phyloP scores from a whole-genome alignment of 1,140 invertebrate genomes.

The Epicauta chinensis region DNA sequence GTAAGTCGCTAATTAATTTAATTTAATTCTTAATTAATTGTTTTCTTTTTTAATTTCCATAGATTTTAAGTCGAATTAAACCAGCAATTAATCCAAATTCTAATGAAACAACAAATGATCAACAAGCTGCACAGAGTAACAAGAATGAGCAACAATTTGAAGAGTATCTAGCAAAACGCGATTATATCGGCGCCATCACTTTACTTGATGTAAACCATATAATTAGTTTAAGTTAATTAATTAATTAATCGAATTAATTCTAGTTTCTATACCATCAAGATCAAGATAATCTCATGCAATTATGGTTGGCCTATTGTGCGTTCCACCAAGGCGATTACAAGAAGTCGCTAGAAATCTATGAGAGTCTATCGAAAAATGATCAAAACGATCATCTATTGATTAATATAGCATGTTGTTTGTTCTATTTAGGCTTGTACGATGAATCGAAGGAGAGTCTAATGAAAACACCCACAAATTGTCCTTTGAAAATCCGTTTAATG shows the following conservation, averaged over 20 bases:
- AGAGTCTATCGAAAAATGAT: constrained; percentile 43
- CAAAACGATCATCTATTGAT: constrained; percentile 50
- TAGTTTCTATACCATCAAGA: constrained; percentile 39
- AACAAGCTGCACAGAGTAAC: no score
- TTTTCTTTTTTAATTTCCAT: no score
- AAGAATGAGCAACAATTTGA: constrained; percentile 57
- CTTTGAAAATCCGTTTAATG: constrained; percentile 70
- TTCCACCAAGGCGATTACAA: constrained; percentile 95
- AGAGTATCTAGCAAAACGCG: constrained; percentile 81
- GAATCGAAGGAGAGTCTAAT: constrained; percentile 59
- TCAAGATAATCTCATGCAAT: constrained; percentile 45
- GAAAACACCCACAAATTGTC: constrained; percentile 50
- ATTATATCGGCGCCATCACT: constrained; percentile 92
- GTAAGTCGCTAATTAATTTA: no score
- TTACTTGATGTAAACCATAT: constrained; percentile 72
- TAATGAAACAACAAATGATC: no score
- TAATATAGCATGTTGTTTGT: constrained; percentile 91
- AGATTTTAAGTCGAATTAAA: no score
- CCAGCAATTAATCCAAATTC: no score
- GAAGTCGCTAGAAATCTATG: constrained; percentile 71
- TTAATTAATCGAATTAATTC: constrained; percentile 15
- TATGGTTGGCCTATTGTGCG: constrained; percentile 91
- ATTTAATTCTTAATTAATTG: no score
- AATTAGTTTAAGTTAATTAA: constrained; percentile 4
- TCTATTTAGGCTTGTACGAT: constrained; percentile 72